Conservation (phyloP, 2,113 vertebrate genomes). For the Dicrurus megarhynchus region DNA sequence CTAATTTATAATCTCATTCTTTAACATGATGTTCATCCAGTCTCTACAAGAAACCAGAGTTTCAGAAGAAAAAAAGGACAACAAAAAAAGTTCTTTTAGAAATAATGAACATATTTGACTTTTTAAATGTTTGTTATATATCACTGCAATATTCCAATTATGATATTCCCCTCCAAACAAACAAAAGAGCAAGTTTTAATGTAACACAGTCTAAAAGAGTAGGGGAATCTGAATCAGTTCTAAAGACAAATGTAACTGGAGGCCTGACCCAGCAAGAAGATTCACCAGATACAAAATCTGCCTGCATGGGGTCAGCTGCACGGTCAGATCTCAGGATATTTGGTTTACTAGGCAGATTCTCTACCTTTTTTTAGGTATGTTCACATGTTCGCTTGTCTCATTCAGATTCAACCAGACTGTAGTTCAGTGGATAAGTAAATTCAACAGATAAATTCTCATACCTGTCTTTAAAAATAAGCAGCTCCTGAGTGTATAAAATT, state of each 20-base stretch:
- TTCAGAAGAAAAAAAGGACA: neutral
- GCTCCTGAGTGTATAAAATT: neutral
- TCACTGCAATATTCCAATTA: neutral
- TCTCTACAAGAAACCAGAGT: neutral
- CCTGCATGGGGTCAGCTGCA: neutral
- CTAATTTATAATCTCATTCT: conserved; percentile 38
- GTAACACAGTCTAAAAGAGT: neutral
- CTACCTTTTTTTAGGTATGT: neutral
- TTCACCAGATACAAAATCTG: neutral
- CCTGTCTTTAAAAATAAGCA: neutral
- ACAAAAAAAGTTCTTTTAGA: neutral
- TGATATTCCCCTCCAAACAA: neutral
- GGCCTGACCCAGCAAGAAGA: neutral
- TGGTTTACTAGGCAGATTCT: neutral
- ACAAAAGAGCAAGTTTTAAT: neutral
- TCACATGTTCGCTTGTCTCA: neutral
- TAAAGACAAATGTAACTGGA: neutral
- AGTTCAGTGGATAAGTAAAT: neutral
- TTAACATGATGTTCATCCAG: neutral
- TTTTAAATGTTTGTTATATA: neutral
- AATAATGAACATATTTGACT: neutral
- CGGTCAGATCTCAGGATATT: neutral
- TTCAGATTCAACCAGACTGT: neutral
- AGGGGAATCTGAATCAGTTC: neutral
- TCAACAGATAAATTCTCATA: neutral